Conservation (phyloP, 2,888 invertebrate species). For the Gymnocheta viridis region DNA sequence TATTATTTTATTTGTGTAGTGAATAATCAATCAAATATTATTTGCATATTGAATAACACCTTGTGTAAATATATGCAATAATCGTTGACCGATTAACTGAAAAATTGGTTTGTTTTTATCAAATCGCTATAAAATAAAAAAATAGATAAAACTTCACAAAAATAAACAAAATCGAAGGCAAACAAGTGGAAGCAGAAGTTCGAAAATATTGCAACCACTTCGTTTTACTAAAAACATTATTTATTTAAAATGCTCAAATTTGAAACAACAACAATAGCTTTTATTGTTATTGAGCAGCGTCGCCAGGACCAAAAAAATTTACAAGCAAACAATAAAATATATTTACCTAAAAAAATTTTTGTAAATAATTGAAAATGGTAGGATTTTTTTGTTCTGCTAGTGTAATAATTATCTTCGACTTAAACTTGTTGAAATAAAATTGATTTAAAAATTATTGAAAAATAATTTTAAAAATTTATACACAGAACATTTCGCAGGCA, state of each 20-base stretch:
- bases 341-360: too few relatives aligned
- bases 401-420: too few relatives aligned
- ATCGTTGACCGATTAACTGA: slow-evolving; percentile 10
- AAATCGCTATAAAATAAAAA: background rate
- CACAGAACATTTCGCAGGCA: too few relatives aligned
- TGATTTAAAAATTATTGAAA: too few relatives aligned
- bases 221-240: background rate
- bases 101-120: slow-evolving; percentile 8
- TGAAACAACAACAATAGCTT: background rate
- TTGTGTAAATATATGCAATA: slow-evolving; percentile 21
- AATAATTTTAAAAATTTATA: too few relatives aligned
- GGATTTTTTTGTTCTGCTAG: too few relatives aligned
- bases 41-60: slow-evolving; percentile 1
- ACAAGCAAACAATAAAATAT: too few relatives aligned
- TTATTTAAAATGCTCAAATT: background rate
- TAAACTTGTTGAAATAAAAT: too few relatives aligned
- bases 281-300: too few relatives aligned
- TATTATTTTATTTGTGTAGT: background rate
- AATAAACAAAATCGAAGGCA: background rate
- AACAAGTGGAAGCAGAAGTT: background rate
- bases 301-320: background rate
- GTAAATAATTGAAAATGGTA: too few relatives aligned
- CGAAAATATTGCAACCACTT: background rate
- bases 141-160: background rate
- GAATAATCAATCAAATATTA: slow-evolving; percentile 33